Percentiles rank a stretch among this genome's conserved stretches.
These are phyloP conservation scores for Perca schrenkii DNA, from an alignment of 2,113 vertebrate species.

Conservation along the genomic window DNA sequence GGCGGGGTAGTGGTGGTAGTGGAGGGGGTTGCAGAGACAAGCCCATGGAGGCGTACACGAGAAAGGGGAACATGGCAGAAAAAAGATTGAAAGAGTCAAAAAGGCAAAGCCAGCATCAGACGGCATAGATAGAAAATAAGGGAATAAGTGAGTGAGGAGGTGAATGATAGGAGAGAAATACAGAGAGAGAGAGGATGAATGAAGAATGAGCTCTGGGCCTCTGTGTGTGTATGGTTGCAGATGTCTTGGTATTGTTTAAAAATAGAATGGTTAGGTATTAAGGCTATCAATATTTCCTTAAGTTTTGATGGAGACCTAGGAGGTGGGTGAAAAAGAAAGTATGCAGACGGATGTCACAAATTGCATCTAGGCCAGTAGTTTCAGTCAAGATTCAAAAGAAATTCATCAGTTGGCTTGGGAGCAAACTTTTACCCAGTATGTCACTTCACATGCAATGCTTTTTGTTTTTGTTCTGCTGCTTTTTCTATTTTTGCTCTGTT, in stretches of 20 bases:
- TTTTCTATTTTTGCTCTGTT: neutral
- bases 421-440: neutral
- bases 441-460: conserved; percentile 1
- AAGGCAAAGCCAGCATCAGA: conserved; percentile 24
- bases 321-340: conserved; percentile 22
- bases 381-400: conserved; percentile 31
- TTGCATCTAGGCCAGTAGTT: conserved; percentile 40
- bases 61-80: conserved; percentile 1
- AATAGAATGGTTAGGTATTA: conserved; percentile 47
- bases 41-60: conserved; percentile 31
- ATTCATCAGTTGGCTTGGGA: conserved; percentile 24
- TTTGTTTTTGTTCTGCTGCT: conserved; percentile 2
- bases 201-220: conserved; percentile 26
- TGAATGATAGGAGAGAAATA: neutral
- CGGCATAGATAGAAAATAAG: conserved; percentile 23
- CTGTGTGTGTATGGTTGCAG: neutral
- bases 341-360: conserved; percentile 33
- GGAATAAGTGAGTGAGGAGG: neutral
- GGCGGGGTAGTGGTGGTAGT: conserved; percentile 21
- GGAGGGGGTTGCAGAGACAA: conserved; percentile 39
- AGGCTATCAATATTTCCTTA: conserved; percentile 32
- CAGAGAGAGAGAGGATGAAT: conserved; percentile 4
- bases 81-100: conserved; percentile 3
- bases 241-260: conserved; percentile 32
- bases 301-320: conserved; percentile 23